Evolutionary conservation across 2,113 vertebrate species (phyloP), one percentile per base, ranked within the genome.

Genomic region (Serilophus lunatus): DNA sequence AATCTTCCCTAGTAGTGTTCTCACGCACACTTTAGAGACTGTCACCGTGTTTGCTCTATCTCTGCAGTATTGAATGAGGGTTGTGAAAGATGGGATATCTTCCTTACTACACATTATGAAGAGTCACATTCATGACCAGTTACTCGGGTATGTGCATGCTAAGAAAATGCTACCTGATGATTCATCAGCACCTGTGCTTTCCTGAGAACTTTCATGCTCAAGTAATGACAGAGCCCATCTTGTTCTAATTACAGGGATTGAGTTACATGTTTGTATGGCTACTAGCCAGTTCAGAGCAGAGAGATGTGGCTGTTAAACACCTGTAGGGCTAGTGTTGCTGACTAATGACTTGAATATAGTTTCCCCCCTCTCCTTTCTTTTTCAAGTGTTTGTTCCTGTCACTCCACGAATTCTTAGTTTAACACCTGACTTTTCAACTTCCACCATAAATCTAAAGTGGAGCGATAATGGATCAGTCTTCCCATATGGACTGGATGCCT

Each of bases 361-460:
- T 83, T 50, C 2, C 2, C 15, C 15, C 12, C 6, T 2, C 15
- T 13, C 12, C 5, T 77, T 33, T 93, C 35, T 56, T 91, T 86
- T 86, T 82, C 44, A 93, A 98, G 98, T 90, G 22, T 96, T 98
- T 56, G 71, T 98, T 95, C 98, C 98, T 72, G 70, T 66, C 8
- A 29, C 97, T 38, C 98, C 98, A 10, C 95, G 15, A 42, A 97
- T 98, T 87, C 79, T 97, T 74, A 93, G 63, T 85, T 82, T 98
- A 93, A 95, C 89, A 16, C 93, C 97, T 78, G 95, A 98, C 65
- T 98, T 97, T 88, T 44, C 94, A 70, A 95, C 97, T n/a, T 97
- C 97, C 35, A 91, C 91, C 0, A 79, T 98, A 45, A 53, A 84
- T 79, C 63, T 98, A 31, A 92, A 96, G 57, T 98, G 98, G 98